Percentiles rank a stretch among this genome's conserved stretches.
phyloP scores from a whole-genome alignment of 2,113 vertebrate genomes.

The Rattus norvegicus region GRCr8 NC_086023.1:108562001-108562500 shows the following conservation, averaged over 20 bases:
- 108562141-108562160: no score
- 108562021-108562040: background rate
- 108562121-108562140: background rate
- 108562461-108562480: background rate
- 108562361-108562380: no score
- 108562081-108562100: no score
- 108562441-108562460: background rate
- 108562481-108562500: background rate
- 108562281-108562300: background rate
- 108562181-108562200: background rate
- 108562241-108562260: fast-evolving
- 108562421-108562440: background rate
- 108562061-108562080: no score
- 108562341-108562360: no score
- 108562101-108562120: background rate
- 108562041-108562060: no score
- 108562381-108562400: background rate
- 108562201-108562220: background rate
- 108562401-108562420: background rate
- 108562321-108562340: background rate
- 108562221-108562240: background rate
- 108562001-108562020: background rate
- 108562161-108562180: no score
- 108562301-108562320: background rate
- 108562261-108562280: background rate